phyloP scores from a whole-genome alignment of 2,888 invertebrate species.

The Acronicta aceris region DNA sequence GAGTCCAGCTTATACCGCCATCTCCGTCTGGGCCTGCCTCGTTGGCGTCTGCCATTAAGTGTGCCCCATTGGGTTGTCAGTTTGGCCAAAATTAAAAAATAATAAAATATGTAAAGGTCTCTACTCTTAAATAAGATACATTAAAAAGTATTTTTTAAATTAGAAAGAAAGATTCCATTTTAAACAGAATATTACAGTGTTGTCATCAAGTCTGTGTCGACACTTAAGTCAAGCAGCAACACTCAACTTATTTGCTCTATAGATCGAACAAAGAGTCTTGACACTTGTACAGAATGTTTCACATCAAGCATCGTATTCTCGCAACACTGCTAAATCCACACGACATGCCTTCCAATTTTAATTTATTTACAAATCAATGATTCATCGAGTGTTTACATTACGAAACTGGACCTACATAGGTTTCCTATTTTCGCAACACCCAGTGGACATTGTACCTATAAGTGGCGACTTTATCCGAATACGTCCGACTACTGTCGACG shows the following conservation, averaged over 20 bases:
- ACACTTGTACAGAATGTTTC: conserved; percentile 26
- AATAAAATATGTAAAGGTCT: too few species aligned
- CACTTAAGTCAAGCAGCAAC: background rate
- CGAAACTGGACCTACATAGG: conserved; percentile 53
- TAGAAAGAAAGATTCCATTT: too few species aligned
- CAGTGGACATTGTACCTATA: conserved; percentile 53
- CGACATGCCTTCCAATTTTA: conserved; percentile 39
- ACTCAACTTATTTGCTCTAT: background rate
- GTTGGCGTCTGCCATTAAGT: too few species aligned
- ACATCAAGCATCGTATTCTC: conserved; percentile 37
- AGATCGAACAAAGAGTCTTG: conserved; percentile 27
- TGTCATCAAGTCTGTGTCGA: background rate
- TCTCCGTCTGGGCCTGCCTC: too few species aligned
- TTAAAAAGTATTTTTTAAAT: too few species aligned
- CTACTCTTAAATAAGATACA: too few species aligned
- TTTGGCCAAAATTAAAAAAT: too few species aligned
- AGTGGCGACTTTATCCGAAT: conserved; percentile 55
- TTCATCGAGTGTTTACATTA: conserved; percentile 51
- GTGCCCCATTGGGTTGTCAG: too few species aligned
- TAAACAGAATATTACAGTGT: background rate
- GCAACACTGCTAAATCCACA: conserved; percentile 42
- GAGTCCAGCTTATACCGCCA: too few species aligned
- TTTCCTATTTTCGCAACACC: conserved; percentile 62
- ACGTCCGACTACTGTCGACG: conserved; percentile 44
- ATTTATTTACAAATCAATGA: conserved; percentile 52